Base-by-base conservation (phyloP, 2,797 vertebrate species). In the Acipenser oxyrinchus region DNA sequence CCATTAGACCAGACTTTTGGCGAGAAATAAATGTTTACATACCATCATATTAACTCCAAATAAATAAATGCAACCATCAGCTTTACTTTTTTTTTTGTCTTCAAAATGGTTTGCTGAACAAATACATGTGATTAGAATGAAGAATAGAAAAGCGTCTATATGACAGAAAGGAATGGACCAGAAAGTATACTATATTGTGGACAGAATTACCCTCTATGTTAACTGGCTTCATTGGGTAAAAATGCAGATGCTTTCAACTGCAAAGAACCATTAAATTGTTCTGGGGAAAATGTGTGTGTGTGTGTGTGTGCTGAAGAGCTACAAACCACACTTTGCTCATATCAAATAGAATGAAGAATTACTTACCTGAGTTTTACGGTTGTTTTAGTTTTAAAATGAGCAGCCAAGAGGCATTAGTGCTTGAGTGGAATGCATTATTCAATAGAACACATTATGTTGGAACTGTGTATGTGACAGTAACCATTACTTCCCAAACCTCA, bases 361-460 rank as follows among this genome's bases (percentile, higher is more conserved):
- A 62, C 50, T 53, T 69, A 57, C 60, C 13, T 23, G 37, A 49
- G 37, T 48, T 59, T 65, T 53, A 50, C 13, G 63, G 48, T 3
- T 55, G 18, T 37, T 62, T 48, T 68, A 8, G n/a, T 68, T 55
- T 62, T 57, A 63, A 57, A 62, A 62, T 68, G 50, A 62, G 59
- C n/a, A 37, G 59, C 51, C 61, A 62, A 51, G 49, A 70, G 49
- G 62, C 49, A 62, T 63, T 52, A 10, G 59, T 13, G 49, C n/a
- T 9, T 9, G 62, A 66, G 60, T 62, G 52, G 60, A 52, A 66
- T 55, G 60, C 64, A 69, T 69, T 61, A 69, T 70, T 70, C 64
- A 70, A 55, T 66, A 57, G 7, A 6, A 50, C 64, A 63, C 58
- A 66, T 62, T 51, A 53, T 51, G 60, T 23, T 52, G 62, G 11